Percentiles rank a stretch among this genome's conserved stretches.
Conservation (phyloP, 1,140 invertebrate species). For the Cydia pomonella region DNA sequence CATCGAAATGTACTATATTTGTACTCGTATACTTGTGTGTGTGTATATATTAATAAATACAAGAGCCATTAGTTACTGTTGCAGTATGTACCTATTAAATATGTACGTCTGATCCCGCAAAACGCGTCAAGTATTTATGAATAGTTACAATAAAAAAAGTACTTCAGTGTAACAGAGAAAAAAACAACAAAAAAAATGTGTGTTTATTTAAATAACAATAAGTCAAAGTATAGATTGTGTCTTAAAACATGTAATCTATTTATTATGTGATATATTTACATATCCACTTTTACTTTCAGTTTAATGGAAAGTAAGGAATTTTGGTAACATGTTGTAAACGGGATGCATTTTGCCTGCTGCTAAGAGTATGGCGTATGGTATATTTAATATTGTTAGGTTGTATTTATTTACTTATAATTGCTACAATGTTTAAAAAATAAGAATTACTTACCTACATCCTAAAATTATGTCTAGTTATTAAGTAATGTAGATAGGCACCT, state of each 20-base stretch:
- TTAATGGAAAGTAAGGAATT: slow-evolving; percentile 11
- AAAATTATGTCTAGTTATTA: background rate
- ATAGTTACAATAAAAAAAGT: background rate
- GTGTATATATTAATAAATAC: background rate
- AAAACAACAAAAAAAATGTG: background rate
- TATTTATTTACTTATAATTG: background rate
- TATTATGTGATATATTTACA: slow-evolving; percentile 30
- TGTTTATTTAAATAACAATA: slow-evolving; percentile 5
- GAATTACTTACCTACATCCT: background rate
- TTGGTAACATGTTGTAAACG: background rate
- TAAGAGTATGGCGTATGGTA: background rate
- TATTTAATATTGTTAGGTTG: background rate
- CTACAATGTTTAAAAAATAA: background rate
- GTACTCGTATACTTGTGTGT: background rate
- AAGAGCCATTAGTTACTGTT: background rate
- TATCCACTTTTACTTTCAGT: slow-evolving; percentile 3
- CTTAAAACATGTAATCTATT: background rate
- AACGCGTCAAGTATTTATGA: background rate
- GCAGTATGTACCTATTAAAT: background rate
- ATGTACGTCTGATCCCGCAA: background rate
- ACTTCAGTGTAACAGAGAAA: background rate
- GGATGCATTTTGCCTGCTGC: background rate
- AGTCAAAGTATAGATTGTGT: slow-evolving; percentile 11
- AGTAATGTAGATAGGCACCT: slow-evolving; percentile 10
- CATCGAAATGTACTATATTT: too few relatives aligned